phyloP scores from a whole-genome alignment of 2,113 vertebrate species.

The Podarcis cretensis region DNA sequence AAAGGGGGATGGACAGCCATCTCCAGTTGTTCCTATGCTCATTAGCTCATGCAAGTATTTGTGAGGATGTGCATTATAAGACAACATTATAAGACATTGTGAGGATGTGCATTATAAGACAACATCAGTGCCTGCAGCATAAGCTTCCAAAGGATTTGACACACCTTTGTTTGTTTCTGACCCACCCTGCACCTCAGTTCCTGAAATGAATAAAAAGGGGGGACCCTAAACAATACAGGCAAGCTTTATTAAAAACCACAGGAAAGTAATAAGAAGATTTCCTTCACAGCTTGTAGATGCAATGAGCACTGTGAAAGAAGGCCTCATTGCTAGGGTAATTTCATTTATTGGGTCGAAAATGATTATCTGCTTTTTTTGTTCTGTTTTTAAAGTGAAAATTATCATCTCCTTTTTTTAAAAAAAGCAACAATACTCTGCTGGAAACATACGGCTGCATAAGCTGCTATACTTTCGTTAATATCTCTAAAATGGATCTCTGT shows the following conservation, averaged over 20 bases:
- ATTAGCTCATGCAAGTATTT: neutral
- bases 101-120: slow-evolving; percentile 15
- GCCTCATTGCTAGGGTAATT: slow-evolving; percentile 33
- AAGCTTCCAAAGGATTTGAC: slow-evolving; percentile 38
- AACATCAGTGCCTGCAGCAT: slow-evolving; percentile 10
- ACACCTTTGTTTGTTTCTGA: slow-evolving; percentile 42
- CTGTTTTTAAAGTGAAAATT: slow-evolving; percentile 25
- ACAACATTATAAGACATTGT: slow-evolving; percentile 16
- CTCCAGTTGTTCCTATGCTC: neutral
- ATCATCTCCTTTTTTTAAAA: neutral
- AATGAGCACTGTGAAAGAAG: slow-evolving; percentile 62
- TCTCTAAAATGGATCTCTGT: neutral
- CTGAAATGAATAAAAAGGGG: slow-evolving; percentile 43
- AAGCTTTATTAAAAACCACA: slow-evolving; percentile 44
- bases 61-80: slow-evolving; percentile 12
- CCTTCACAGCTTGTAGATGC: slow-evolving; percentile 55
- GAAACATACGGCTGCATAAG: slow-evolving; percentile 34
- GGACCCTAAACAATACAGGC: neutral
- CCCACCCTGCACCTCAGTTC: slow-evolving; percentile 30
- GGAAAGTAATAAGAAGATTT: slow-evolving; percentile 54
- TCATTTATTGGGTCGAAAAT: slow-evolving; percentile 48
- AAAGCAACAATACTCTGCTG: slow-evolving; percentile 34
- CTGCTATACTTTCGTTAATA: neutral
- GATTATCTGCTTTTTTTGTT: slow-evolving; percentile 10
- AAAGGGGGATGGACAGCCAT: neutral